Base-by-base conservation (phyloP, 2,888 invertebrate genomes). In the Lycocerus yunnanus region DNA sequence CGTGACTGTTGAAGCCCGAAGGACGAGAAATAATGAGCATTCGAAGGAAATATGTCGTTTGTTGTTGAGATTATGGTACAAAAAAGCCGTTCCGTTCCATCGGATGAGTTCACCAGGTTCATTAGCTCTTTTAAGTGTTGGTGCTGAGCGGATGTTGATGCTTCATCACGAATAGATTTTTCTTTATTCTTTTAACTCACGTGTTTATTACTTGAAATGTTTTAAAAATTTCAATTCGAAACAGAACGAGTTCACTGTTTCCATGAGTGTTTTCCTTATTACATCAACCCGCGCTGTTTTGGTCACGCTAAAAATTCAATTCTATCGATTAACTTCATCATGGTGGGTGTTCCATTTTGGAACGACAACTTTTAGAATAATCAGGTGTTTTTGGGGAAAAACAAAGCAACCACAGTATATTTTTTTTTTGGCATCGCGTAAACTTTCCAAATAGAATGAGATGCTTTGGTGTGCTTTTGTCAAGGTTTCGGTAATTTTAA, bases 1-100 rank as follows among this genome's bases (percentile, higher is more conserved):
- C 84, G 85, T 85, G 85, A 84, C 85, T 85, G 85, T 84, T 85
- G 84, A 84, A 83, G 85, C 85, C 85, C 84, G 85, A 86, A 86
- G 85, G 85, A 85, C 84, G 84, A 83, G 82, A 84, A 84, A 84
- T 84, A 84, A 85, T 84, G 83, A 84, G 83, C 82, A 82, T 84
- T 82, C 82, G 80, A 82, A 85, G 85, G 85, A 85, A 85, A 84
- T 84, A 83, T 82, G 83, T 84, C 83, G 84, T 82, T 81, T 79
- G 78, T 78, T 78, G 78, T 78, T 73, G 79, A 81, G 80, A 80
- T 82, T 81, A 80, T 77, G 71, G 73, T 76, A 76, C 77, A 63
- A 76, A 73, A 74, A 71, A 71, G 72, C 75, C 78, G 80, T 81
- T 82, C 79, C 80, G 79, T 79, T 80, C 77, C 80, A 80, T 80